A percentile compares a stretch with the other conserved stretches of the same genome.
These are phyloP conservation scores for Gambelia wislizenii DNA, from an alignment of 2,797 vertebrate species.

Conservation along the genomic window DNA sequence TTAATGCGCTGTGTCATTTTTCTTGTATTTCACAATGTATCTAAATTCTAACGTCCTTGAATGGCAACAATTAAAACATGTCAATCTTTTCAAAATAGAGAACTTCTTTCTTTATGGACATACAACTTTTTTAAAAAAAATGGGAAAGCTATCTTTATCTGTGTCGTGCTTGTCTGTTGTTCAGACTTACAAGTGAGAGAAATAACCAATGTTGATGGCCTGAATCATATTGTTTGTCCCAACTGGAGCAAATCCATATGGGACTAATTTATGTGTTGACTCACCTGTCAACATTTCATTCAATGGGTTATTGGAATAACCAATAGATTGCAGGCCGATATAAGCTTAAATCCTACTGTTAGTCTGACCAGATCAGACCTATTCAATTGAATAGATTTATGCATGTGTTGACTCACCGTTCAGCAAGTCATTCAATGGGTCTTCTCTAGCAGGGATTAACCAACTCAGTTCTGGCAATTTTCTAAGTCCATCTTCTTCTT, in stretches of 20 bases:
- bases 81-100: constrained; percentile 62
- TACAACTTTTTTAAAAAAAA: not conserved
- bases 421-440: too few species aligned
- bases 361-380: too few species aligned
- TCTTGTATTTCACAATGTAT: constrained; percentile 67
- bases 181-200: not conserved
- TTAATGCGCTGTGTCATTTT: constrained; percentile 65
- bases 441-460: too few species aligned
- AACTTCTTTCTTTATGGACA: constrained; percentile 27
- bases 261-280: too few species aligned
- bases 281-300: too few species aligned
- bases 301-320: too few species aligned
- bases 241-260: too few species aligned
- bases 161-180: not conserved
- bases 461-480: not conserved
- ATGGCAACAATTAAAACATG: constrained; percentile 68
- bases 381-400: too few species aligned
- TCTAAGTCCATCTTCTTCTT: constrained; percentile 18
- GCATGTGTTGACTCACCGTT: too few species aligned
- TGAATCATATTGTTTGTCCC: too few species aligned
- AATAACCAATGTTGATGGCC: constrained; percentile 16
- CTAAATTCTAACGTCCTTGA: constrained; percentile 63
- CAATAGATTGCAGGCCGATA: too few species aligned
- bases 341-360: too few species aligned
- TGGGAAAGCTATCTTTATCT: constrained; percentile 1